Evolutionary conservation across 2,888 invertebrate genomes (phyloP), one percentile per base, ranked within the genome.

Genomic region (Nowickia ferox): DNA sequence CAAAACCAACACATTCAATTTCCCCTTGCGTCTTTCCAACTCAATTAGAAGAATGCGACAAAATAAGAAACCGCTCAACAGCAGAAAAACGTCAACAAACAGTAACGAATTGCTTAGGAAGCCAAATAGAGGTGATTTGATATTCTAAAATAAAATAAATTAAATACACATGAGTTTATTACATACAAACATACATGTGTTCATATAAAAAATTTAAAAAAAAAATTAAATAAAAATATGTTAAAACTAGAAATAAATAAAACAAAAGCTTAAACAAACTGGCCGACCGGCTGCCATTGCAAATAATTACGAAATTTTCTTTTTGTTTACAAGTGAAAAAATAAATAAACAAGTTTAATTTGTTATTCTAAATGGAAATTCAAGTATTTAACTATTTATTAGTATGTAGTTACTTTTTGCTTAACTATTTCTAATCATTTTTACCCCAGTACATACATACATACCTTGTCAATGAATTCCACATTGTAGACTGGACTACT

Each of bases 31-130:
- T 90, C 95, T 95, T 88, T 96, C 95, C 86, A 96, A 91, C 91
- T 96, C 96, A 22, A 94, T 92, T 4, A 96, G 93, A 1, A 96
- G 92, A n/a, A 96, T 93, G 80, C 95, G 93, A 87, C 95, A 94
- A 92, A 96, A 95, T 38, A 96, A 93, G 90, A 96, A 96, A 9
- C 96, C 96, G 89, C 96, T 95, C 48, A 96, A 92, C 88, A 96
- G 93, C 80, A 96, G 92, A 90, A 96, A 96, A 0, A 95, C 95
- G 88, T 96, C 96, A n/a, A 96, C 96, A 13, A 96, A 93, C 9
- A 96, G 92, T 2, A 95, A 94, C 87, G 95, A 96, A 92, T 96
- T 96, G 63, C 95, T 89, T 90, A 96, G 94, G 77, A 95, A 94
- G 0, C 94, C 94, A 89, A 95, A 95, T 83, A 94, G 93, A 22